These are phyloP conservation scores for Micrasema minimum DNA, from an alignment of 1,140 invertebrate species.

Conservation along the genomic window DNA sequence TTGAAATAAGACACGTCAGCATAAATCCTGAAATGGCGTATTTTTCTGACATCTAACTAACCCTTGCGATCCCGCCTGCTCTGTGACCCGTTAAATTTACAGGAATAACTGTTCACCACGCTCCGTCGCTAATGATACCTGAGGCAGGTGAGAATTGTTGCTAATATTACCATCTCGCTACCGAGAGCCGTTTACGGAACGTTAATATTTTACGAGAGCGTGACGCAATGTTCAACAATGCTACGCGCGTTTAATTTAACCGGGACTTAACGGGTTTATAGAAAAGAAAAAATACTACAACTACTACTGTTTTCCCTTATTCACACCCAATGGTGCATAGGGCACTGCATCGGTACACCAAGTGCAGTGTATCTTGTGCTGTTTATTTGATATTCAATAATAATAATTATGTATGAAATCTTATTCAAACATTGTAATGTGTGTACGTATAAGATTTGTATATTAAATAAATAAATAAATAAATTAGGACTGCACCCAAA, in stretches of 20 bases:
- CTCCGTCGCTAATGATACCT: neutral
- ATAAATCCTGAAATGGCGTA: neutral
- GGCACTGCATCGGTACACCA: too few relatives aligned
- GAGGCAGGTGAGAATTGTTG: conserved; percentile 26
- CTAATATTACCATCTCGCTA: conserved; percentile 6
- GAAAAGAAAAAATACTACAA: too few relatives aligned
- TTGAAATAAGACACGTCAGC: too few relatives aligned
- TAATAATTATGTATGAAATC: too few relatives aligned
- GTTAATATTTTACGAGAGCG: conserved; percentile 26
- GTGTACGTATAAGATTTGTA: too few relatives aligned
- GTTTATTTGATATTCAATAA: too few relatives aligned
- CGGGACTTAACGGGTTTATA: neutral
- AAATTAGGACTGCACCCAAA: too few relatives aligned
- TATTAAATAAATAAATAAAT: too few relatives aligned
- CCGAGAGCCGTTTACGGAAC: conserved; percentile 5
- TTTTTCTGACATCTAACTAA: neutral
- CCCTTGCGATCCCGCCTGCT: neutral
- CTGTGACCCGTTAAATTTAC: neutral
- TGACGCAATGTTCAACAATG: conserved; percentile 14
- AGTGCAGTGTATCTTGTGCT: too few relatives aligned
- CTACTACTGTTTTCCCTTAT: too few relatives aligned
- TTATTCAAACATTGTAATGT: too few relatives aligned
- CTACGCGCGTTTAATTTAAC: conserved; percentile 6
- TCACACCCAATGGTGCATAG: too few relatives aligned
- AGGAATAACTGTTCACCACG: neutral